A percentile compares a stretch with the other conserved stretches of the same genome.
These are phyloP conservation scores for Periophthalmus modestus DNA, from an alignment of 2,113 vertebrate species.

Conservation along the genomic window DNA sequence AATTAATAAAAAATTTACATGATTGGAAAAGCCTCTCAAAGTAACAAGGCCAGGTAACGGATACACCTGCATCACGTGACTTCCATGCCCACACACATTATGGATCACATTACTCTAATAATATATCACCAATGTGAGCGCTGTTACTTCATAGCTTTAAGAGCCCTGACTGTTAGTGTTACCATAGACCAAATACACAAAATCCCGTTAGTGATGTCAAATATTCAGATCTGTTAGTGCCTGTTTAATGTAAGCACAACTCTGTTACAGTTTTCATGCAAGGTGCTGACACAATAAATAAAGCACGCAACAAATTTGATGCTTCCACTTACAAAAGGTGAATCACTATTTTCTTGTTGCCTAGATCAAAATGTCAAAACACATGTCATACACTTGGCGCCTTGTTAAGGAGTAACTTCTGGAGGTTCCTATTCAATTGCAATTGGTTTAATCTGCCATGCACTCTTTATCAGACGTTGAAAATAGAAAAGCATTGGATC, in stretches of 20 bases:
- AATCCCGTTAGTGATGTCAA: conserved; percentile 36
- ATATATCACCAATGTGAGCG: neutral
- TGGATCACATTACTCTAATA: conserved; percentile 20
- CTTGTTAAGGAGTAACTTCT: too few relatives aligned
- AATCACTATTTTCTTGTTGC: neutral
- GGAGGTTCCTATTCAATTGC: neutral
- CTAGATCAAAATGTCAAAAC: neutral
- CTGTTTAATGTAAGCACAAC: conserved; percentile 32
- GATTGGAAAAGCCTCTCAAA: conserved; percentile 5
- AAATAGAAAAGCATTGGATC: too few relatives aligned
- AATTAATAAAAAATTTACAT: conserved; percentile 52
- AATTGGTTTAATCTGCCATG: neutral
- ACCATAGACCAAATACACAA: neutral
- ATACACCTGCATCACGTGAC: conserved; percentile 50
- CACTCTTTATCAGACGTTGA: too few relatives aligned
- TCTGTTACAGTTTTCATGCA: conserved; percentile 22
- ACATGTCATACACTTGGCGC: neutral
- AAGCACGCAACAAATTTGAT: conserved; percentile 1
- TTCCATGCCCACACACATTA: conserved; percentile 23
- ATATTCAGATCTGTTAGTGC: conserved; percentile 32
- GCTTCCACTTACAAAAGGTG: neutral
- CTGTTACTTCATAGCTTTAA: neutral
- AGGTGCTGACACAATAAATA: conserved; percentile 23
- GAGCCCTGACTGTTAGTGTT: neutral
- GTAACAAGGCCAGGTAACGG: conserved; percentile 45